A percentile compares a stretch with the other conserved stretches of the same genome.
phyloP scores from a whole-genome alignment of 2,888 invertebrate genomes.

The Archips crataeganus region DNA sequence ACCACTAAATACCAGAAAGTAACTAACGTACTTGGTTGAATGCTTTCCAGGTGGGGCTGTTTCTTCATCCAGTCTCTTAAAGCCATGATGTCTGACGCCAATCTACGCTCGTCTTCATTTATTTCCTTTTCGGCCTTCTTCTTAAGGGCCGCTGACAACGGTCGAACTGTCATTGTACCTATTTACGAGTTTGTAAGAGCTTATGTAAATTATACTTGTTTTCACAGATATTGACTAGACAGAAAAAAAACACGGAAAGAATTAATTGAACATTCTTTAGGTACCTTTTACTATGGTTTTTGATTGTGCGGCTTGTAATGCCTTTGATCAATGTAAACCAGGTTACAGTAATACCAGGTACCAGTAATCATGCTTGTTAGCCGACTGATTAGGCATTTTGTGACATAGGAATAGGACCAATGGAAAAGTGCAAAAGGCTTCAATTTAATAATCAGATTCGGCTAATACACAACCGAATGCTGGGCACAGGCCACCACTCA shows the following conservation, averaged over 20 bases:
- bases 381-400: constrained; percentile 1
- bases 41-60: constrained; percentile 77
- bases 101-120: constrained; percentile 73
- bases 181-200: constrained; percentile 13
- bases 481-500: too few species aligned
- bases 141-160: constrained; percentile 65
- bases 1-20: constrained; percentile 6
- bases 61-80: constrained; percentile 80
- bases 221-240: constrained; percentile 5
- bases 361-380: background rate
- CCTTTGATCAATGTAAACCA: constrained; percentile 3
- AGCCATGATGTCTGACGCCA: constrained; percentile 66
- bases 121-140: constrained; percentile 77
- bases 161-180: constrained; percentile 62
- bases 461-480: too few species aligned
- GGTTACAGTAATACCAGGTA: background rate
- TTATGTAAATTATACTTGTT: background rate
- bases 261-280: background rate
- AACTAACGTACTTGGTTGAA: constrained; percentile 70
- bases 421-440: background rate
- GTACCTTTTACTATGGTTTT: background rate
- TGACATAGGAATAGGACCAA: background rate
- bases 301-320: background rate
- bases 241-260: background rate
- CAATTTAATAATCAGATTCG: too few species aligned